Evolutionary conservation across 1,140 invertebrate species (phyloP).

Genomic region (Calephelis nemesis): DNA sequence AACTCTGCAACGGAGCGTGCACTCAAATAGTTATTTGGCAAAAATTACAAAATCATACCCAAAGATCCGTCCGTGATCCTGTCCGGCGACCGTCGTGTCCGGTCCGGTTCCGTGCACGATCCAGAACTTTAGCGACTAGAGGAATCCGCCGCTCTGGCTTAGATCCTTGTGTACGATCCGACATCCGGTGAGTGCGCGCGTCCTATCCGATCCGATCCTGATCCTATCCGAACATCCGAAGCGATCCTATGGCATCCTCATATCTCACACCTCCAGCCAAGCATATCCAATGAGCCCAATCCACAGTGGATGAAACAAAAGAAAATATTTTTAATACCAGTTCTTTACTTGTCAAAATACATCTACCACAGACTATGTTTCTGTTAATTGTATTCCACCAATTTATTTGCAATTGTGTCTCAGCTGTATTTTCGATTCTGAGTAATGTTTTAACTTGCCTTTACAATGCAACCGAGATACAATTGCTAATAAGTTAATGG

Average conservation of each 20-base stretch:
- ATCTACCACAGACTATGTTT: neutral
- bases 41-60: conserved; percentile 73
- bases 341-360: conserved; percentile 1
- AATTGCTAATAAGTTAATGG: neutral
- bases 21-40: conserved; percentile 70
- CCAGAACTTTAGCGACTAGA: conserved; percentile 31
- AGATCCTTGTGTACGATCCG: conserved; percentile 14
- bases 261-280: conserved; percentile 61
- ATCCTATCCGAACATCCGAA: conserved; percentile 41
- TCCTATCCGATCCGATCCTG: conserved; percentile 26
- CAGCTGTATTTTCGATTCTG: no score
- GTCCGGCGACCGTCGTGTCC: conserved; percentile 31
- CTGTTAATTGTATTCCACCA: no score
- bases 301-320: conserved; percentile 78
- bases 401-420: no score
- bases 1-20: conserved; percentile 58
- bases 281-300: conserved; percentile 67
- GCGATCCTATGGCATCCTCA: conserved; percentile 46
- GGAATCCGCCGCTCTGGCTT: conserved; percentile 44
- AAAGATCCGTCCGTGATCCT: conserved; percentile 53
- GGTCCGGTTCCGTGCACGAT: conserved; percentile 28
- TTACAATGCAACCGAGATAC: no score
- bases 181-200: conserved; percentile 35
- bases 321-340: conserved; percentile 66
- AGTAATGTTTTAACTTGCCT: no score